Conservation (phyloP, 2,888 invertebrate genomes). For the Lathronympha strigana region DNA sequence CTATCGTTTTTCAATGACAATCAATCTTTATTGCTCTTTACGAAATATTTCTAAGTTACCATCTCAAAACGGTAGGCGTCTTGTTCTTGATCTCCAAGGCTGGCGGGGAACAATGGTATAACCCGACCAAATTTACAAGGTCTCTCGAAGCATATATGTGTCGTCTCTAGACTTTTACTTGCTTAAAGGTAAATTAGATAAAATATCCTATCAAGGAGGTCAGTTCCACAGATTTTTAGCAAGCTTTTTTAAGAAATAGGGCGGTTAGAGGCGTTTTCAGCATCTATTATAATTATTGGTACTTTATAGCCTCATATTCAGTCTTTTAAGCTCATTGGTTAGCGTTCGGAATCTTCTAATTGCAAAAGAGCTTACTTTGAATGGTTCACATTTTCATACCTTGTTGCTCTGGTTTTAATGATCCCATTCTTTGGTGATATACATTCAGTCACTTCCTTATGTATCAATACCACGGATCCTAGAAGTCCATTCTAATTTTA, state of each 20-base stretch:
- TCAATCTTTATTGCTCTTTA: no score
- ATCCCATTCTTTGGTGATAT: not conserved
- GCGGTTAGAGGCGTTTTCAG: conserved; percentile 23
- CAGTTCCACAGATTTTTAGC: not conserved
- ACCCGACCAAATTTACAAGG: no score
- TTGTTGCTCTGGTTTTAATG: not conserved
- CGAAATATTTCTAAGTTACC: no score
- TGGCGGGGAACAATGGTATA: no score
- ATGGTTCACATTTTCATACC: not conserved
- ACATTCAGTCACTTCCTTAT: not conserved
- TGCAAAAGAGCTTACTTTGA: conserved; percentile 18
- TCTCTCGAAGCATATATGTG: no score
- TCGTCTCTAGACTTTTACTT: no score
- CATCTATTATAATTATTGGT: conserved; percentile 40
- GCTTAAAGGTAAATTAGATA: no score
- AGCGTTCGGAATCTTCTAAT: conserved; percentile 32
- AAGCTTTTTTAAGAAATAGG: not conserved
- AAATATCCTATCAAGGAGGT: not conserved
- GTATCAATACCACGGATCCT: no score
- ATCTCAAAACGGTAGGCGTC: no score
- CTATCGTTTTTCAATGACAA: no score
- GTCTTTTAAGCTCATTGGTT: conserved; percentile 41
- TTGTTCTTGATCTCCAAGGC: no score
- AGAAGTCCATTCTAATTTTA: no score
- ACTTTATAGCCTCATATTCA: conserved; percentile 41